Evolutionary conservation across 2,888 invertebrate species (phyloP), one percentile per base, ranked within the genome.

Genomic region (Phytoseiulus persimilis): DNA sequence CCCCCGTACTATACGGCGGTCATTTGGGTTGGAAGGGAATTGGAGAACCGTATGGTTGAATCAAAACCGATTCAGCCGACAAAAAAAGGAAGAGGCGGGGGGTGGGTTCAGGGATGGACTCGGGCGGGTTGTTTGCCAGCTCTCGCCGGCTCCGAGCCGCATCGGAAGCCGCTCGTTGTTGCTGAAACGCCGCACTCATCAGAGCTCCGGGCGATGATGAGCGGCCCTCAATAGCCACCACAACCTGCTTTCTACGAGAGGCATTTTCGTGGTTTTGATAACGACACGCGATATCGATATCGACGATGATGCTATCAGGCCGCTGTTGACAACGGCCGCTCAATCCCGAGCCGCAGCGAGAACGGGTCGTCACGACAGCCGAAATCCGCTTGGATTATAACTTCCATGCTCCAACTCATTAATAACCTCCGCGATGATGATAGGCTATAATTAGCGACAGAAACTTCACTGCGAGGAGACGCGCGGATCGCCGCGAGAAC

Each of bases 201-300:
- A 23, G 1, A 65, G 65, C 9, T 14, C 65, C 65, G 65, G 28
- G 65, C 65, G 65, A 65, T 65, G 65, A 65, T 65, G 65, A 65
- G 65, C 14, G 28, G 18, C 5, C 11, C 65, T 65, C 65, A 65
- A 28, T 18, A 65, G n/a, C n/a, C n/a, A 65, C 65, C 11, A 65
- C 65, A 28, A 28, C 65, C 65, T 28, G 65, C 65, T 65, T n/a
- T 23, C 65, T 65, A 23, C 65, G 65, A 65, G 65, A 65, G 65
- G 65, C 65, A 65, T 65, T 65, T 65, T 65, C 65, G 65, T 65
- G 65, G 65, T 65, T 65, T 65, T 65, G 65, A 65, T 65, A 65
- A 65, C 65, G 65, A 65, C 65, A 65, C 65, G 65, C 65, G 65
- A 65, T 65, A 65, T 65, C 65, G 65, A 65, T 65, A 65, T 65